Evolutionary conservation across 2,888 invertebrate genomes (phyloP).

Genomic region (Geophilus truncorum): DNA sequence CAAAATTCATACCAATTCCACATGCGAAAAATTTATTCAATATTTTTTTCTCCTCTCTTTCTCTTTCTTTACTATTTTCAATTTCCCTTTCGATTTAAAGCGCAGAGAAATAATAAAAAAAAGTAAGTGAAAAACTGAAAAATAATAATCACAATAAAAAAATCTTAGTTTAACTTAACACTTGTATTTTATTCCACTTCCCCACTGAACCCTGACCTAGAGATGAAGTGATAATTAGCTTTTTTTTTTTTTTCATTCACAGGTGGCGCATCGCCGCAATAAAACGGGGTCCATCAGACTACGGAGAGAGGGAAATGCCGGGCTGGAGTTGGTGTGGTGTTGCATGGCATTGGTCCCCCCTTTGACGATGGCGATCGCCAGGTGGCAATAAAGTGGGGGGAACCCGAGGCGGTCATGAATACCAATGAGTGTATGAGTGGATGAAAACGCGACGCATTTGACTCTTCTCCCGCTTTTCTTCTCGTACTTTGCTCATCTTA

Average conservation of each 20-base stretch:
- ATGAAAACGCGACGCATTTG: not conserved
- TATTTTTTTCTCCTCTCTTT: not conserved
- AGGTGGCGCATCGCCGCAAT: conserved; percentile 17
- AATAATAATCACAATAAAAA: no score
- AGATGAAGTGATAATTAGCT: conserved; percentile 7
- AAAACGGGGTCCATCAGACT: not conserved
- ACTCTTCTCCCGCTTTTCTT: not conserved
- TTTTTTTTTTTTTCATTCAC: not conserved
- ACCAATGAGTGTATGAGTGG: conserved; percentile 10
- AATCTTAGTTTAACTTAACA: not conserved
- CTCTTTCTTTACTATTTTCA: not conserved
- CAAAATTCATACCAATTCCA: not conserved
- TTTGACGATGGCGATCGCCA: conserved; percentile 25
- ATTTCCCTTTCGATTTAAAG: not conserved
- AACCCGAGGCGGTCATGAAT: conserved; percentile 29
- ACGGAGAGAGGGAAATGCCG: not conserved
- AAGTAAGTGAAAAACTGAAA: no score
- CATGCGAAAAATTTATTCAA: not conserved
- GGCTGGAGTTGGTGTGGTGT: not conserved
- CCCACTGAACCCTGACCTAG: not conserved
- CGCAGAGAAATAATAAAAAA: not conserved
- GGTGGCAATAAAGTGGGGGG: conserved; percentile 30
- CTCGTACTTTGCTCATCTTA: conserved; percentile 17
- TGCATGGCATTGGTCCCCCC: not conserved
- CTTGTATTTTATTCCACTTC: not conserved